Evolutionary conservation across 2,888 invertebrate species (phyloP), one percentile per base, ranked within the genome.

Genomic region (Melikaiella ostensackeni): DNA sequence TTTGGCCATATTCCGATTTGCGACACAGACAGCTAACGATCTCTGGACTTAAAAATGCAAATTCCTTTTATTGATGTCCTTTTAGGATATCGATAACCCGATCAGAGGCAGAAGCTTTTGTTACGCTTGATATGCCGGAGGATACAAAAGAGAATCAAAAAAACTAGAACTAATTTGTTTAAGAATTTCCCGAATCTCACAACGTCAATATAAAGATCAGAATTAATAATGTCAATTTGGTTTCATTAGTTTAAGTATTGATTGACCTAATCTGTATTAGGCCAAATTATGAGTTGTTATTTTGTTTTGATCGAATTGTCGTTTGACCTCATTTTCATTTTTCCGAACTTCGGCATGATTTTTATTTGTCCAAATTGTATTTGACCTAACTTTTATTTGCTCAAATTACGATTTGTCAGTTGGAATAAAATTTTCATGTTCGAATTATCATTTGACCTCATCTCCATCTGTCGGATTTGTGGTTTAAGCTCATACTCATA

Each of bases 21-120:
- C 83, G 86, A 89, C 87, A 86, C 84, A 85, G 82, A 83, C 80
- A 83, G 79, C 88, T 87, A 87, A 88, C 88, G 88, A 86, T 80
- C 79, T 75, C 76, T 76, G 77, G 77, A 80, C 78, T 77, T 61
- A 30, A 19, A 59, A 61, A 42, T 77, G 59, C 21, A 76, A 66
- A 76, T 66, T 70, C 16, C 27, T 27, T 57, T 27, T 70, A 64
- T 74, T 24, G n/a, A 42, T 57, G 57, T 24, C 33, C 38, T 35
- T n/a, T 55, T 59, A 19, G 42, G 27, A 73, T 77, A 76, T 80
- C 78, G 78, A 82, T 79, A 81, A 78, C 78, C 74, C 16, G 16
- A 35, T 80, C 74, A 57, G 63, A 73, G 57, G 30, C 74, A 77
- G 66, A 75, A 73, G 73, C 61, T 82, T 80, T 80, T 79, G 77